Percentiles rank a stretch among this genome's conserved stretches.
phyloP scores from a whole-genome alignment of 2,888 invertebrate species.

The Trachelus iudaicus region DNA sequence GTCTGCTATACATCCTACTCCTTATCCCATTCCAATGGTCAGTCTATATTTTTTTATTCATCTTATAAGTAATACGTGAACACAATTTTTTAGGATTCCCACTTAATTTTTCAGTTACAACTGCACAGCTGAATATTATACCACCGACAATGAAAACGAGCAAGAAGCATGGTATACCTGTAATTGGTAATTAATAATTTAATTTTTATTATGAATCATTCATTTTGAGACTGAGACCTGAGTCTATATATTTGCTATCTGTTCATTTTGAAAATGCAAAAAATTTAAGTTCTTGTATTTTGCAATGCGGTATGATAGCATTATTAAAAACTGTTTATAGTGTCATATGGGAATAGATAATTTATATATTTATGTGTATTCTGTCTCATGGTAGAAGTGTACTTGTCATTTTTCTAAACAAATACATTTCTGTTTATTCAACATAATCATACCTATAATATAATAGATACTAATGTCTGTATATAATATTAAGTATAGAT shows the following conservation, averaged over 20 bases:
- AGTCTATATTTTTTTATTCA: conserved; percentile 23
- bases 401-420: background rate
- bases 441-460: background rate
- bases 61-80: background rate
- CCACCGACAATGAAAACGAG: background rate
- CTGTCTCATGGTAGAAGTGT: background rate
- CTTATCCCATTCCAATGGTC: conserved; percentile 70
- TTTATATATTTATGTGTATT: background rate
- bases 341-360: background rate
- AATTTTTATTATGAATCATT: background rate
- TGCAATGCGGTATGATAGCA: background rate
- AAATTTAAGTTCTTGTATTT: background rate
- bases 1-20: conserved; percentile 68
- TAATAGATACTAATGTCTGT: background rate
- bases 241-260: background rate
- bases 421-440: background rate
- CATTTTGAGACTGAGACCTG: background rate
- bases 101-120: conserved; percentile 9
- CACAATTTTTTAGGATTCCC: background rate
- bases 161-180: background rate
- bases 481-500: conserved; percentile 16
- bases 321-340: background rate
- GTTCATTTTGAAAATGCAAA: background rate
- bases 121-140: background rate
- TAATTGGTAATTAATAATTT: background rate